Evolutionary conservation across 2,888 invertebrate genomes (phyloP).

Genomic region (Emmelina monodactyla): DNA sequence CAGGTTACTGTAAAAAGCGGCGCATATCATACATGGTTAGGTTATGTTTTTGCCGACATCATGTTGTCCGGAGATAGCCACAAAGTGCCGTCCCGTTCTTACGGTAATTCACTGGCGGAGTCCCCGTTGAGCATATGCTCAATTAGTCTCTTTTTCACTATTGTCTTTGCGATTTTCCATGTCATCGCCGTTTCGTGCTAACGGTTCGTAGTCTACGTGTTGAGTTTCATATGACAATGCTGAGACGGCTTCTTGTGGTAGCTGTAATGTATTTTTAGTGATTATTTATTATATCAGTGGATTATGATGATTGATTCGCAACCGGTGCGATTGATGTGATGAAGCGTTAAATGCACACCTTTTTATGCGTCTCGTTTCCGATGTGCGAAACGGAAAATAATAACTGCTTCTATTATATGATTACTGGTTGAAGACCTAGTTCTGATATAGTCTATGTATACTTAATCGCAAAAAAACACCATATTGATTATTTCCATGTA

Average conservation of each 20-base stretch:
- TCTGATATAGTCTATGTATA: too few species aligned
- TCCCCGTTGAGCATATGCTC: conserved; percentile 25
- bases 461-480: too few species aligned
- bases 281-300: not conserved
- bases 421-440: too few species aligned
- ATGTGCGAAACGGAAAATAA: too few species aligned
- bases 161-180: conserved; percentile 23
- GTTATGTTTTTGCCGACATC: conserved; percentile 25
- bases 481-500: too few species aligned
- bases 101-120: conserved; percentile 38
- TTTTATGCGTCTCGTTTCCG: too few species aligned
- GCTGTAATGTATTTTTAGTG: conserved; percentile 25
- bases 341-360: too few species aligned
- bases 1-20: too few species aligned
- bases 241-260: not conserved
- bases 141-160: conserved; percentile 35
- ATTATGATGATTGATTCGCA: not conserved
- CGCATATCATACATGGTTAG: conserved; percentile 8
- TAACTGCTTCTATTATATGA: too few species aligned
- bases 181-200: conserved; percentile 25
- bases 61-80: conserved; percentile 26
- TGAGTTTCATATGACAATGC: too few species aligned
- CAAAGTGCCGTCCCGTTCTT: conserved; percentile 46
- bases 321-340: not conserved
- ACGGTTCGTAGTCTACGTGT: conserved; percentile 20